Percentiles rank a stretch among this genome's conserved stretches.
Conservation (phyloP, 2,797 vertebrate species). For the Erethizon dorsatum region DNA sequence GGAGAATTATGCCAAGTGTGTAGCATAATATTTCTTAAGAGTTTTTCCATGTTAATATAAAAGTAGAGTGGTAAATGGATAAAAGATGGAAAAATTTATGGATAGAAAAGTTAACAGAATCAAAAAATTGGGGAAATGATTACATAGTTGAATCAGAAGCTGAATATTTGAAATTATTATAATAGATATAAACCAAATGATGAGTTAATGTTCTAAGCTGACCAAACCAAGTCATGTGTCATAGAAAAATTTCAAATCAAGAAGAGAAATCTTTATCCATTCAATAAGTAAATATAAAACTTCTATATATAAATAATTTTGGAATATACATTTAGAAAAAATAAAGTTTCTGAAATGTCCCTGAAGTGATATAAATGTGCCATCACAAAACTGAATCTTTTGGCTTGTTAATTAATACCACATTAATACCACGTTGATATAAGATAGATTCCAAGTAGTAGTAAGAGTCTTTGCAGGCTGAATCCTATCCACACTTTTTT, state of each 20-base stretch:
- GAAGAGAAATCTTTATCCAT: background rate
- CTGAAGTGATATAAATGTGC: background rate
- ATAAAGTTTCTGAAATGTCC: background rate
- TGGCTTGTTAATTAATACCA: background rate
- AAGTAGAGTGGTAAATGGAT: background rate
- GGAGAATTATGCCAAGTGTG: background rate
- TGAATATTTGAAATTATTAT: background rate
- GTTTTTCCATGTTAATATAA: background rate
- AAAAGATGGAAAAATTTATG: background rate
- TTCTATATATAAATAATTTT: background rate
- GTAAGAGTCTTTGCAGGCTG: background rate
- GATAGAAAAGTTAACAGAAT: background rate
- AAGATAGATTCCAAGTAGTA: background rate
- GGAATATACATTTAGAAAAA: background rate
- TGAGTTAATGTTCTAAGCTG: background rate
- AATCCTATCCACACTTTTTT: background rate
- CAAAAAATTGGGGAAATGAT: background rate
- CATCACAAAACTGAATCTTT: background rate
- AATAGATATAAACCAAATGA: background rate
- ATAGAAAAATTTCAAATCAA: background rate
- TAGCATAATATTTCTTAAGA: background rate
- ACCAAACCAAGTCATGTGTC: background rate
- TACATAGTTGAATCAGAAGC: background rate
- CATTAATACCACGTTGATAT: background rate
- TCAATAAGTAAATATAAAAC: background rate